phyloP scores from a whole-genome alignment of 2,797 vertebrate species.

The Rhynchotus rufescens region DNA sequence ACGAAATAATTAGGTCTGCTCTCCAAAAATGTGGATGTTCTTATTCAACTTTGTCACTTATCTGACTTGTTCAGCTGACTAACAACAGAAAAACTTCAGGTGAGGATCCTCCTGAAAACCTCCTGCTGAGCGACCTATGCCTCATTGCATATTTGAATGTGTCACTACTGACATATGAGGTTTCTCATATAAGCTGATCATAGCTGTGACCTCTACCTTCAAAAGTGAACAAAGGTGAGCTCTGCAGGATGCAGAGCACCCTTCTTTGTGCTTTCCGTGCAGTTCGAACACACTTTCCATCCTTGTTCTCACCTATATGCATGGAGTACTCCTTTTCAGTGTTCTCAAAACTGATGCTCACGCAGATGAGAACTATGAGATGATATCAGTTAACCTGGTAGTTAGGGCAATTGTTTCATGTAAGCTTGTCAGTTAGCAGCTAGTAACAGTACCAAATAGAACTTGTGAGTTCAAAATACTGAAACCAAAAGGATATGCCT shows the following conservation, averaged over 20 bases:
- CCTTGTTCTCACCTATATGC: background rate
- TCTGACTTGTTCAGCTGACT: background rate
- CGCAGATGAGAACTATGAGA: background rate
- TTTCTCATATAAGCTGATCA: background rate
- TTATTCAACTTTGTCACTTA: background rate
- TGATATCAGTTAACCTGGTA: fast-evolving
- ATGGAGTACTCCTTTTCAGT: background rate
- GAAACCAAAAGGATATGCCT: background rate
- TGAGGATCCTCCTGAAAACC: background rate
- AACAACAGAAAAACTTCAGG: background rate
- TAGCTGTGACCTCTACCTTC: background rate
- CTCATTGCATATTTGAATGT: background rate
- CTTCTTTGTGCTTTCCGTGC: background rate
- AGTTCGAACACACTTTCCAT: background rate
- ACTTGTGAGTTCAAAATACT: background rate
- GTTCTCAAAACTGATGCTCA: background rate
- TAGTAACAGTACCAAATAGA: background rate
- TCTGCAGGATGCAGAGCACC: background rate
- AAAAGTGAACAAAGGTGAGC: background rate
- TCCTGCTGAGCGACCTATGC: background rate
- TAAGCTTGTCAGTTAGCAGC: background rate
- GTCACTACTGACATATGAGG: background rate
- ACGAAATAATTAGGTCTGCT: background rate
- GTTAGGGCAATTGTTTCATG: background rate
- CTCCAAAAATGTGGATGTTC: background rate